A percentile compares a stretch with the other conserved stretches of the same genome.
Evolutionary conservation across 1,140 invertebrate species (phyloP).

Genomic region (Bombyx mori): ASM3026992v2 NC_085116.1:684501-685000

Average conservation of each 20-base stretch:
- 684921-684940: conserved; percentile 52
- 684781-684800: conserved; percentile 5
- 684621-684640: conserved; percentile 48
- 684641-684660: conserved; percentile 46
- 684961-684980: conserved; percentile 34
- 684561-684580: conserved; percentile 7
- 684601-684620: conserved; percentile 48
- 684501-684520: conserved; percentile 52
- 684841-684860: conserved; percentile 49
- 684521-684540: conserved; percentile 30
- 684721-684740: background rate
- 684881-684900: conserved; percentile 51
- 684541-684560: conserved; percentile 12
- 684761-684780: background rate
- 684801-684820: conserved; percentile 19
- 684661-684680: conserved; percentile 34
- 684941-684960: conserved; percentile 42
- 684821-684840: conserved; percentile 25
- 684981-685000: conserved; percentile 55
- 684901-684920: conserved; percentile 53
- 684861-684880: conserved; percentile 42
- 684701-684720: background rate
- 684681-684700: conserved; percentile 28
- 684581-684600: conserved; percentile 36
- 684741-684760: conserved; percentile 1